Evolutionary conservation across 2,797 vertebrate species (phyloP).

Genomic region (Knipowitschia caucasica): DNA sequence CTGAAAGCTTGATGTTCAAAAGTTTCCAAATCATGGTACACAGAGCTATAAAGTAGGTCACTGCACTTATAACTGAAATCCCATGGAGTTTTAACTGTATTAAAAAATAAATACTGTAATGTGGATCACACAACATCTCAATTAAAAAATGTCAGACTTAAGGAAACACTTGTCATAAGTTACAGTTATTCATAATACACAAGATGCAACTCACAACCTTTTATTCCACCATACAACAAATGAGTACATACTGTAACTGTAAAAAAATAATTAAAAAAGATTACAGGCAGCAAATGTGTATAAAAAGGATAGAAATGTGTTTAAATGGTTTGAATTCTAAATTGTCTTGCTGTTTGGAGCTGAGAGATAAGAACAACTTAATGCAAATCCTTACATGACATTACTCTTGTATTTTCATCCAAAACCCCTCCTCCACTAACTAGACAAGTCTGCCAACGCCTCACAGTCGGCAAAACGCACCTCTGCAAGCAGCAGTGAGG

Average conservation of each 20-base stretch:
- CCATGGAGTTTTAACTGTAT: slow-evolving; percentile 20
- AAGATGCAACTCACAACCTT: too few species aligned
- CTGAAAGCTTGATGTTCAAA: slow-evolving; percentile 44
- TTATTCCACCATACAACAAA: too few species aligned
- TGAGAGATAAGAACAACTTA: slow-evolving; percentile 68
- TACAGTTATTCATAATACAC: too few species aligned
- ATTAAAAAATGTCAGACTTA: background rate
- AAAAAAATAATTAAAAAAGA: background rate
- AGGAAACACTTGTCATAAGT: too few species aligned
- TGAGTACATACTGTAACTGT: too few species aligned
- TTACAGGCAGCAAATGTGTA: background rate
- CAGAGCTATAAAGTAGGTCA: slow-evolving; percentile 52
- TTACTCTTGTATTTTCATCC: slow-evolving; percentile 31
- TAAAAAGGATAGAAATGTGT: slow-evolving; percentile 14
- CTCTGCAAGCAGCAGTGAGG: slow-evolving; percentile 20
- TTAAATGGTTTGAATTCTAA: slow-evolving; percentile 34
- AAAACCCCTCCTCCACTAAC: slow-evolving; percentile 6
- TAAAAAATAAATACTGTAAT: slow-evolving; percentile 31
- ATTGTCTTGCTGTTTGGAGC: slow-evolving; percentile 60
- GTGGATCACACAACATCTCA: slow-evolving; percentile 8
- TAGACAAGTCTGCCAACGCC: slow-evolving; percentile 44
- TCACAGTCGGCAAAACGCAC: slow-evolving; percentile 51
- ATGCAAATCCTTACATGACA: slow-evolving; percentile 37
- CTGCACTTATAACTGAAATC: slow-evolving; percentile 31
- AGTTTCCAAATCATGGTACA: slow-evolving; percentile 48